phyloP scores from a whole-genome alignment of 2,888 invertebrate genomes.

The Caenorhabditis sp. region DNA sequence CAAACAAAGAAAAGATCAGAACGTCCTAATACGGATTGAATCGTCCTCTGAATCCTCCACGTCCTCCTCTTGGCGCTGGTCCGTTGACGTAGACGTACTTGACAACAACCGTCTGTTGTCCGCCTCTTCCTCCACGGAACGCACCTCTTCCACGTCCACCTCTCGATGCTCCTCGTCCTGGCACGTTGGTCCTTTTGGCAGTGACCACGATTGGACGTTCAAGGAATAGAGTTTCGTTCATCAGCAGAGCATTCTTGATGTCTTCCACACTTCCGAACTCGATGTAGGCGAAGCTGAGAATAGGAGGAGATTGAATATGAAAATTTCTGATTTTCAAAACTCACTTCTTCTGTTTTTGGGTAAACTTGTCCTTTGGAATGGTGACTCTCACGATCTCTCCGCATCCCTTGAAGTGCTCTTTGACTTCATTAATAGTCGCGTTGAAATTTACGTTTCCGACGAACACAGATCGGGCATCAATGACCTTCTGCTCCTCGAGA shows the following conservation, averaged over 20 bases:
- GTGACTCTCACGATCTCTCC: slow-evolving; percentile 8
- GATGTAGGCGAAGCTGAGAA: slow-evolving; percentile 20
- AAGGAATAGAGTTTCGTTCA: slow-evolving; percentile 2
- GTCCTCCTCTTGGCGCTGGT: neutral
- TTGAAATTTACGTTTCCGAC: slow-evolving; percentile 7
- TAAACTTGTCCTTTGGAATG: slow-evolving; percentile 19
- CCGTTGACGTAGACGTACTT: slow-evolving; percentile 2
- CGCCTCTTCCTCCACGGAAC: slow-evolving; percentile 3
- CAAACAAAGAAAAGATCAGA: too few relatives aligned
- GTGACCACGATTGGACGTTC: neutral
- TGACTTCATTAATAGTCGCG: neutral
- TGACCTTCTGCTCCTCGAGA: neutral
- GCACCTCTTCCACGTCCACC: neutral
- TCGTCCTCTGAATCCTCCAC: slow-evolving; percentile 5
- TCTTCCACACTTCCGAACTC: neutral
- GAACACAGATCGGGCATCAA: slow-evolving; percentile 2
- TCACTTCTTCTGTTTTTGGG: slow-evolving; percentile 13
- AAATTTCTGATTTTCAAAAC: neutral
- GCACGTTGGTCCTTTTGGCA: slow-evolving; percentile 20
- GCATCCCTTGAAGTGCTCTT: slow-evolving; percentile 6
- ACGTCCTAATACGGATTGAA: neutral
- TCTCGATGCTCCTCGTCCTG: slow-evolving; percentile 3
- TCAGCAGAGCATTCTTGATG: slow-evolving; percentile 2
- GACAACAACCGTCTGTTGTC: neutral
- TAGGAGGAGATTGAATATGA: neutral